Conservation (phyloP, 2,888 invertebrate species). For the Dicyrtoma fusca region DNA sequence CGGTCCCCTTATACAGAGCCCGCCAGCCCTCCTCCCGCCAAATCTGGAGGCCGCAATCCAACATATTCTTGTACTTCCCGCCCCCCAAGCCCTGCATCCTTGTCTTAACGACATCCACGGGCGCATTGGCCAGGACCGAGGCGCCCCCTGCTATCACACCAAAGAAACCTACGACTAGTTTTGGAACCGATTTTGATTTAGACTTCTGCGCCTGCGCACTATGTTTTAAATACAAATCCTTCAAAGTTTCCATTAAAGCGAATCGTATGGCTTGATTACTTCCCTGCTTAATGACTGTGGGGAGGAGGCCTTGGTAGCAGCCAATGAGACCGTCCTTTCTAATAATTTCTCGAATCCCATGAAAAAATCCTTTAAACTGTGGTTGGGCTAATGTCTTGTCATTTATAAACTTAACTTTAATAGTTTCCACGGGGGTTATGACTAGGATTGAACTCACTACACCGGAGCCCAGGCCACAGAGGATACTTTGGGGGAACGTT, state of each 20-base stretch:
- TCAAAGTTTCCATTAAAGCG: slow-evolving; percentile 92
- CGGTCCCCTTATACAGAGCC: slow-evolving; percentile 61
- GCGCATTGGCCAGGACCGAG: slow-evolving; percentile 97
- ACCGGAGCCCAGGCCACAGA: slow-evolving; percentile 95
- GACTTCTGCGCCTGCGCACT: slow-evolving; percentile 73
- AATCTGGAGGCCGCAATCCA: slow-evolving; percentile 64
- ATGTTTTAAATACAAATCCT: slow-evolving; percentile 75
- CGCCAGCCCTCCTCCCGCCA: slow-evolving; percentile 65
- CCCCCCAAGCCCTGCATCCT: slow-evolving; percentile 83
- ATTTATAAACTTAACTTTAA: slow-evolving; percentile 98
- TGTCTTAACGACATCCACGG: slow-evolving; percentile 97
- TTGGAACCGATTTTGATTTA: slow-evolving; percentile 74
- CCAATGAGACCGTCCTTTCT: slow-evolving; percentile 68
- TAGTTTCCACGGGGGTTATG: slow-evolving; percentile 98
- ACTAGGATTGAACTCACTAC: slow-evolving; percentile 92
- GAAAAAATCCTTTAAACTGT: slow-evolving; percentile 86
- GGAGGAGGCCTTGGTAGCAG: slow-evolving; percentile 90
- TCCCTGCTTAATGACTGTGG: slow-evolving; percentile 96
- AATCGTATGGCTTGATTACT: slow-evolving; percentile 98
- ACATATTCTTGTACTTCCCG: slow-evolving; percentile 65
- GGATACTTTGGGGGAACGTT: slow-evolving; percentile 72
- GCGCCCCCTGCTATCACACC: slow-evolving; percentile 94
- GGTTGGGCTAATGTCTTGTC: slow-evolving; percentile 91
- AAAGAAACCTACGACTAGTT: slow-evolving; percentile 80
- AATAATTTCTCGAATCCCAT: slow-evolving; percentile 84